Evolutionary conservation across 2,888 invertebrate species (phyloP).

Genomic region (Drosophila lacicola): DNA sequence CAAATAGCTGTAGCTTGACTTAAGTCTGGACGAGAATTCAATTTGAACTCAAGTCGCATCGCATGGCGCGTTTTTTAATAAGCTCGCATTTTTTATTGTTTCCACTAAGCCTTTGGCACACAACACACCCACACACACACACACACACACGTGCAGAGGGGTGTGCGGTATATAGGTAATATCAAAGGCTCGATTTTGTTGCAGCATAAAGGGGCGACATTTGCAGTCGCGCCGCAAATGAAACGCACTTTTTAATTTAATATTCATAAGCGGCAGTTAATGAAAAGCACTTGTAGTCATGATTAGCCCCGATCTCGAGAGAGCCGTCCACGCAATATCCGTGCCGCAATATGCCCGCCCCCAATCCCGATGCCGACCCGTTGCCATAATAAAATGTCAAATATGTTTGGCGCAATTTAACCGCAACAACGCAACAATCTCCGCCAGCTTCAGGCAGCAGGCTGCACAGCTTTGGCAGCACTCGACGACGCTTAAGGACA

Average conservation of each 20-base stretch:
- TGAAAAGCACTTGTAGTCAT: conserved; percentile 74
- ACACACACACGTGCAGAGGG: not conserved
- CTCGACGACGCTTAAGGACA: conserved; percentile 75
- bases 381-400: conserved; percentile 77
- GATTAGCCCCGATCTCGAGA: conserved; percentile 20
- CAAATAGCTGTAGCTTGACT: conserved; percentile 50
- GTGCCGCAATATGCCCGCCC: conserved; percentile 18
- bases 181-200: conserved; percentile 24
- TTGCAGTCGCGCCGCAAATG: conserved; percentile 7
- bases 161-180: conserved; percentile 2
- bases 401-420: conserved; percentile 80
- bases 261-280: conserved; percentile 78
- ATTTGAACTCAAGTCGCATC: conserved; percentile 47
- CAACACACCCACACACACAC: not conserved
- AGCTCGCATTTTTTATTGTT: conserved; percentile 46
- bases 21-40: conserved; percentile 53
- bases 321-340: conserved; percentile 27
- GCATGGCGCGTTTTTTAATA: conserved; percentile 43
- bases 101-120: not conserved
- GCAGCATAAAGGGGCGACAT: conserved; percentile 47
- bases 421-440: conserved; percentile 71
- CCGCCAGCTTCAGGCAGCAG: conserved; percentile 30
- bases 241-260: conserved; percentile 70
- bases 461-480: conserved; percentile 27
- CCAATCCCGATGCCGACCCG: conserved; percentile 11